Base-by-base conservation (phyloP, 2,797 vertebrate species). In the Acipenser transmontanus region DNA sequence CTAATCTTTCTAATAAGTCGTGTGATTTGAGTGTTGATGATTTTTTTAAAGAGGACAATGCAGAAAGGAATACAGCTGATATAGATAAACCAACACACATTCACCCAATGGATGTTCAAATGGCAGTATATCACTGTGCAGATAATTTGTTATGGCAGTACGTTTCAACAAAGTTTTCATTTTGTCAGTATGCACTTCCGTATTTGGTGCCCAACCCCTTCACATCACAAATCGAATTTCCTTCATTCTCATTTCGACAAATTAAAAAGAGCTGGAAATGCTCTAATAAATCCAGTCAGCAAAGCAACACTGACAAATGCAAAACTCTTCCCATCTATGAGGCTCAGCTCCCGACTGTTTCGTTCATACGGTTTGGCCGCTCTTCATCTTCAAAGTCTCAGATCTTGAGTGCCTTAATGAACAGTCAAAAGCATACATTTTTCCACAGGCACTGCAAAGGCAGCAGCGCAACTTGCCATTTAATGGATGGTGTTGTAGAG, bases 91-190 rank as follows among this genome's bases (percentile, higher is more conserved):
- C 1, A 0, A 1, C 47, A 0, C 52, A 0, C 7, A 61, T 82
- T 68, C 77, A 85, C 73, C 82, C 81, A 50, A 72, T 84, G 78
- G 84, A 81, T 52, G 69, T 80, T 8, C 81, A 81, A 52, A 82
- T 82, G 81, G 66, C 80, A 6, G 62, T 85, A 49, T 84, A 79
- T 51, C 76, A 86, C 11, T 84, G 83, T 0, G 71, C 82, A 8
- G 76, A 86, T 62, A 61, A 83, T 20, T 77, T 84, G 70, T 63
- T 71, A 70, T 77, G 81, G 51, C 77, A 85, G 59, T 70, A 73
- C 65, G 11, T 82, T 10, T 57, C 65, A 1, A 72, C 14, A 1
- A 85, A 85, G 49, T 76, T 87, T 7, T 76, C 73, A 52, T 49
- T 71, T 68, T 82, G 78, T 63, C 81, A 80, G 13, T 80, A 80